Percentiles rank a stretch among this genome's conserved stretches.
These are phyloP conservation scores for Uloborus plumipes DNA, from an alignment of 2,888 invertebrate genomes.

Conservation along the genomic window DNA sequence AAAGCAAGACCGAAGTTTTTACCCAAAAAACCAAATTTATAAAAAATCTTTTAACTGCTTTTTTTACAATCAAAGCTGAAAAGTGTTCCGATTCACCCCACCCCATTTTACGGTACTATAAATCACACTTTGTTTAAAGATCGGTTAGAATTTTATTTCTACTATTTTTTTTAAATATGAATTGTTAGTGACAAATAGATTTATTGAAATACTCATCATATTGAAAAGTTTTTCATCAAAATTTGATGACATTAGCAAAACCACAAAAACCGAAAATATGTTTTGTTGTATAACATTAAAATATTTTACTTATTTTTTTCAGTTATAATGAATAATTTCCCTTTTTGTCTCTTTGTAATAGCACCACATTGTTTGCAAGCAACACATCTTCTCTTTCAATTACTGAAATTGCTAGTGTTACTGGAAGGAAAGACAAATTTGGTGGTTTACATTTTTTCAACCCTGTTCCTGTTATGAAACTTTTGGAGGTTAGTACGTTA, in stretches of 20 bases:
- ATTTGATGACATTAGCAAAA: neutral
- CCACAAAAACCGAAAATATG: neutral
- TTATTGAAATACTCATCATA: too few species aligned
- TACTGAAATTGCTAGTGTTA: conserved; percentile 82
- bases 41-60: too few species aligned
- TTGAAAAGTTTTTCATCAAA: neutral
- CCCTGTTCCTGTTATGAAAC: conserved; percentile 90
- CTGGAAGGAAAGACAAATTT: conserved; percentile 79
- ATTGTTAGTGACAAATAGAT: too few species aligned
- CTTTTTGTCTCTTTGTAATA: conserved; percentile 68
- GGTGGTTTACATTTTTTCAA: conserved; percentile 94
- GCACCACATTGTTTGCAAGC: conserved; percentile 86
- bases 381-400: conserved; percentile 92
- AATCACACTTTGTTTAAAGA: too few species aligned
- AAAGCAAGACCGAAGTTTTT: too few species aligned
- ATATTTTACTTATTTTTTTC: neutral
- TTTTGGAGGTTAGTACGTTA: conserved; percentile 78
- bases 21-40: too few species aligned
- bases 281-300: neutral
- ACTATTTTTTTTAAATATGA: too few species aligned
- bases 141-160: too few species aligned
- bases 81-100: too few species aligned
- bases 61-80: too few species aligned
- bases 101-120: too few species aligned
- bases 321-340: neutral